Evolutionary conservation across 2,797 vertebrate genomes (phyloP).

Genomic region (Epinephelus malabaricus): DNA sequence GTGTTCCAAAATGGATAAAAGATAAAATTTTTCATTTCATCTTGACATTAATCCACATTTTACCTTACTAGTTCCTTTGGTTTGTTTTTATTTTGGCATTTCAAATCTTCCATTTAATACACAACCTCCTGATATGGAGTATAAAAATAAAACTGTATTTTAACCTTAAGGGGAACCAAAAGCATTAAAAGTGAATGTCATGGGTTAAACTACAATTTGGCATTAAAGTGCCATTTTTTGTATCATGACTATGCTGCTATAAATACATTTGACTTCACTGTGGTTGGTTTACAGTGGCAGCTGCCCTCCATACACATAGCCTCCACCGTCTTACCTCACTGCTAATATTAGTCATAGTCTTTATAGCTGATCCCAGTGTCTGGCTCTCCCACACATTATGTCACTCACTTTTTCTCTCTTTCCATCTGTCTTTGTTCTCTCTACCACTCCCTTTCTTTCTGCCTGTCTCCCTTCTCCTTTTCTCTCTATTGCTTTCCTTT

Average conservation of each 20-base stretch:
- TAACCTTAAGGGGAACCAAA: not conserved
- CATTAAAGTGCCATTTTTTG: constrained; percentile 11
- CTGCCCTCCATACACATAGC: constrained; percentile 40
- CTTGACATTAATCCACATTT: too few species aligned
- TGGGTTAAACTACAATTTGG: constrained; percentile 8
- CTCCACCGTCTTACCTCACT: constrained; percentile 53
- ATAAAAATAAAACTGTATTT: not conserved
- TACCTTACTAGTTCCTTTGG: not conserved
- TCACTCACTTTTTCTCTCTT: constrained; percentile 28
- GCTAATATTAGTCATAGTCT: constrained; percentile 64
- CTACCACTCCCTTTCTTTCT: too few species aligned
- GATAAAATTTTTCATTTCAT: too few species aligned
- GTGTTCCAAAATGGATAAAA: too few species aligned
- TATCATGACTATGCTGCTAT: constrained; percentile 36
- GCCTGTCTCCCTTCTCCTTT: not conserved
- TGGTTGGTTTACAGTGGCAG: constrained; percentile 61
- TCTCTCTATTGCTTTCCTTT: constrained; percentile 15
- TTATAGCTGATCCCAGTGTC: constrained; percentile 64
- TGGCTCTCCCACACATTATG: constrained; percentile 43
- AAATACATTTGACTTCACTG: constrained; percentile 60
- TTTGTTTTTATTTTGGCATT: not conserved
- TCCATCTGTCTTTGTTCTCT: not conserved
- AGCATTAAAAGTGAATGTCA: not conserved
- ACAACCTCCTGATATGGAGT: too few species aligned
- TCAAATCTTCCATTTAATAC: too few species aligned